Percentiles rank a stretch among this genome's conserved stretches.
Evolutionary conservation across 2,113 vertebrate genomes (phyloP).

Genomic region (Chamaea fasciata): DNA sequence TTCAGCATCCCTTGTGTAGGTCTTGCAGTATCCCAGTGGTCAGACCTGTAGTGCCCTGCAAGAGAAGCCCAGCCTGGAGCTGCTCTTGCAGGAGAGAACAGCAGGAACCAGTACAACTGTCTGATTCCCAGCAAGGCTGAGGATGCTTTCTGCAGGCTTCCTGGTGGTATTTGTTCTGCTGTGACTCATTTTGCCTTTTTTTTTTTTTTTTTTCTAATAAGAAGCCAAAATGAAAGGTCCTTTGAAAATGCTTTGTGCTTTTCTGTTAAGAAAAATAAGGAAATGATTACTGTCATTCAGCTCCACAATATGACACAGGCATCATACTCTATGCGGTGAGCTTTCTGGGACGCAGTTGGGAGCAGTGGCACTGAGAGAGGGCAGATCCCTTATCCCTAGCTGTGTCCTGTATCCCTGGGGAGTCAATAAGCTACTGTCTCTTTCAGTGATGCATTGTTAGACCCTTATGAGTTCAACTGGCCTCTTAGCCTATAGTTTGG

Average conservation of each 20-base stretch:
- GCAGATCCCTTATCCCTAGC: background rate
- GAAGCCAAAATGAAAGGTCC: background rate
- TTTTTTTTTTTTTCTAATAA: background rate
- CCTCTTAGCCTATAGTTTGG: background rate
- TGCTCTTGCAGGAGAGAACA: background rate
- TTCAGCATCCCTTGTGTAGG: background rate
- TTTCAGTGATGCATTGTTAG: background rate
- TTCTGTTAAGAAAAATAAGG: background rate
- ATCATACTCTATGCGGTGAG: background rate
- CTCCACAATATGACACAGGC: background rate
- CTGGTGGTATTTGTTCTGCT: background rate
- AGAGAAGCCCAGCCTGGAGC: background rate
- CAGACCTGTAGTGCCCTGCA: background rate
- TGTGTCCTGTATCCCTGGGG: background rate
- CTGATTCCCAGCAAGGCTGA: background rate
- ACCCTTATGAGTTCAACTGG: background rate
- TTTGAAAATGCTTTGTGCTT: background rate
- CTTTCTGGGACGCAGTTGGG: background rate
- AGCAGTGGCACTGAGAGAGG: background rate
- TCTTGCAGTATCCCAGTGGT: background rate
- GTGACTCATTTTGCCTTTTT: background rate
- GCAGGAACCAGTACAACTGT: background rate
- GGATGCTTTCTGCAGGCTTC: background rate
- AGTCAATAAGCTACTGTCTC: background rate
- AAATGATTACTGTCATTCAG: background rate